phyloP scores from a whole-genome alignment of 2,113 vertebrate genomes.

The Oreochromis tanganicae region DNA sequence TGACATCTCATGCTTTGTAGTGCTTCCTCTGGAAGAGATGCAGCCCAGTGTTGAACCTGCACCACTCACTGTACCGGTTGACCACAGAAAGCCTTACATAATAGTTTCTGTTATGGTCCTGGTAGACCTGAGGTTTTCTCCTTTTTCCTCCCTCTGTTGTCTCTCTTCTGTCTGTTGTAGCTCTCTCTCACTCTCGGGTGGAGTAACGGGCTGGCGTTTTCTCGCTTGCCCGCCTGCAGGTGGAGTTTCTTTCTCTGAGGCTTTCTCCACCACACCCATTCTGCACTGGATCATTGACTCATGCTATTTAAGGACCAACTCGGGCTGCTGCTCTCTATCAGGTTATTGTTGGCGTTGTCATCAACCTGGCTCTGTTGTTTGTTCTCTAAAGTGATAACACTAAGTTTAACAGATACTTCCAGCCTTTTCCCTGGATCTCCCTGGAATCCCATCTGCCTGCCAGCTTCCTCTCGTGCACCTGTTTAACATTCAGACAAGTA shows the following conservation, averaged over 20 bases:
- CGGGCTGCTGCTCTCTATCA: not conserved
- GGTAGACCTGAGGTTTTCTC: not conserved
- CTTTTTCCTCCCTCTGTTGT: not conserved
- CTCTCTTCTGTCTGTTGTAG: not conserved
- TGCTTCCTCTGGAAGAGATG: not conserved
- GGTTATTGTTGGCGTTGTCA: not conserved
- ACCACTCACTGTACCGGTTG: not conserved
- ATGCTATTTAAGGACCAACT: not conserved
- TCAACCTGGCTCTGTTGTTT: not conserved
- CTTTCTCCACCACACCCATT: not conserved
- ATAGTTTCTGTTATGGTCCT: not conserved
- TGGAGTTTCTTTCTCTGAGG: not conserved
- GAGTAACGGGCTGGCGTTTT: not conserved
- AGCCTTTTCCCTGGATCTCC: not conserved
- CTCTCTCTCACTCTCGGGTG: not conserved
- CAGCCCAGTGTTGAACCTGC: not conserved
- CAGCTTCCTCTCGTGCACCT: not conserved
- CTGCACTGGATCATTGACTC: not conserved
- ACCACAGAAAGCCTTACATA: not conserved
- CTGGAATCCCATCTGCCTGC: not conserved
- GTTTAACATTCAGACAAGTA: not conserved
- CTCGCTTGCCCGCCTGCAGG: not conserved
- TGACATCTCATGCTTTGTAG: not conserved
- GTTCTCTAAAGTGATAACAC: not conserved
- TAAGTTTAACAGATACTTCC: not conserved